phyloP scores from a whole-genome alignment of 1,140 invertebrate species.

The Drosophila melanogaster region Release_6_plus_ISO1_MT NT_033779.5:11005501-11006000 shows the following conservation, averaged over 20 bases:
- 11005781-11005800: conserved; percentile 97
- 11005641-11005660: conserved; percentile 97
- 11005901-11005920: conserved; percentile 86
- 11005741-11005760: conserved; percentile 97
- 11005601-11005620: conserved; percentile 76
- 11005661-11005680: conserved; percentile 96
- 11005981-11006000: conserved; percentile 93
- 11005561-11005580: conserved; percentile 95
- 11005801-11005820: conserved; percentile 96
- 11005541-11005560: conserved; percentile 97
- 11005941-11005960: conserved; percentile 95
- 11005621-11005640: conserved; percentile 91
- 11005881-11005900: not conserved
- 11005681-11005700: conserved; percentile 92
- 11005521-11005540: conserved; percentile 93
- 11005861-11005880: conserved; percentile 29
- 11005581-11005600: conserved; percentile 96
- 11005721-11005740: conserved; percentile 98
- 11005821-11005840: conserved; percentile 94
- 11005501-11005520: conserved; percentile 94
- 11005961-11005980: conserved; percentile 95
- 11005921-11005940: conserved; percentile 96
- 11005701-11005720: conserved; percentile 94
- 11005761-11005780: conserved; percentile 96
- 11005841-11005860: conserved; percentile 92